Base-by-base conservation (phyloP, 2,888 invertebrate genomes). In the Frankliniella fusca region DNA sequence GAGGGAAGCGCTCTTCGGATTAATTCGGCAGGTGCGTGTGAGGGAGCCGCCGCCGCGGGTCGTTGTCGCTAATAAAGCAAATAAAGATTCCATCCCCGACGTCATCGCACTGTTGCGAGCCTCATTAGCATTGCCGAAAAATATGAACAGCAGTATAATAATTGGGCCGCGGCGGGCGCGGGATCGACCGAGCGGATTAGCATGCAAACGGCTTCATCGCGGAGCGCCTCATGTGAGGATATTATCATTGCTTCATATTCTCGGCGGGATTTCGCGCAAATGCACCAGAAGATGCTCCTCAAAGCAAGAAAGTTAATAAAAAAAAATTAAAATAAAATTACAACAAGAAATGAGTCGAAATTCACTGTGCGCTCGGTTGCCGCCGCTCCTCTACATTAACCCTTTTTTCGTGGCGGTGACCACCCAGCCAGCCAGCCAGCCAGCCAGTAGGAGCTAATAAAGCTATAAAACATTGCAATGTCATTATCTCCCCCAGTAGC, bases 141-240 rank as follows among this genome's bases (percentile, higher is more conserved):
- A 23, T 23, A 38, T 3, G 2, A 38, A 38, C 38, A 5, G n/a
- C 70, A 10, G 23, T 9, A 12, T 76, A 23, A 76, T 76, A 27
- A 12, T 12, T 27, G 70, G 54, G 3, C 54, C 54, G 54, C 15
- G 38, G 38, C 38, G 38, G 38, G 38, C 38, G 38, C 38, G 38
- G 38, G 38, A 38, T 38, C 3, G 5, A 38, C 38, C 38, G 38
- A 38, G 38, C 38, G 38, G 23, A 76, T 76, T 76, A 27, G 23
- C 70, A 76, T 76, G 70, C 70, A 76, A 76, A 76, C 70, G 70
- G 70, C 70, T 76, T 76, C 70, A 76, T 76, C 27, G 70, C 27
- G 23, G 27, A 23, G 70, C 27, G 3, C 23, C 70, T 20, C 70
- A 1, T 1, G 20, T n/a, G 65, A 7, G 18, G 3, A 54, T 18